Evolutionary conservation across 2,113 vertebrate genomes (phyloP), one percentile per base, ranked within the genome.

Genomic region (Lophura nycthemera): DNA sequence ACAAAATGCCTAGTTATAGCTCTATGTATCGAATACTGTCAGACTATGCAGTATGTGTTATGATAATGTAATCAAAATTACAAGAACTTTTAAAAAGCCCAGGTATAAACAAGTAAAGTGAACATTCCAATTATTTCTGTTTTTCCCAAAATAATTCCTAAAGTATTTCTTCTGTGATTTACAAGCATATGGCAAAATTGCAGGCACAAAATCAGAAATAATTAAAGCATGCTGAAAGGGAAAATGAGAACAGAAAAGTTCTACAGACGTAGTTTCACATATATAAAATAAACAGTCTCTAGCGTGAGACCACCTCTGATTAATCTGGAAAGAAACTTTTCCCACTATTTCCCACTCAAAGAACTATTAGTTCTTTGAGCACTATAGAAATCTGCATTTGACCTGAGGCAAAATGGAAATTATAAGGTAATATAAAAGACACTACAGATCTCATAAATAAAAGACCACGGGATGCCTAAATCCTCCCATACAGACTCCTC

Each of bases 391-490:
- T 86, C 71, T 92, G 64, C 56, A 74, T 81, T 80, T 93, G 75
- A 71, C 93, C 79, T 4, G 34, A 86, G 90, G 92, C 86, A 89
- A 75, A 75, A 85, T 80, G 92, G 89, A 95, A 92, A 89, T 91
- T 36, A 83, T 94, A 56, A 88, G 54, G 87, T 89, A 88, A 93
- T 86, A 83, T 91, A 96, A 92, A 47, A 94, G 88, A 65, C 38
- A 22, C 52, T 60, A 10, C 10, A 88, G 42, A 73, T 25, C 27
- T 79, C 45, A 42, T 63, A 80, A 89, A 87, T 86, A 81, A 89
- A 92, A 96, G 77, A 71, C 78, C 22, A 54, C n/a, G 34, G 29
- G 63, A 63, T 66, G n/a, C 14, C 63, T 94, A 43, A 94, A 76
- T 91, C 14, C 1, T 38, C 85, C 74, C 79, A 5, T 56, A 59